Percentiles rank a stretch among this genome's conserved stretches.
These are phyloP conservation scores for Hydropsyche betteni DNA, from an alignment of 2,888 invertebrate genomes.

Conservation along the genomic window DNA sequence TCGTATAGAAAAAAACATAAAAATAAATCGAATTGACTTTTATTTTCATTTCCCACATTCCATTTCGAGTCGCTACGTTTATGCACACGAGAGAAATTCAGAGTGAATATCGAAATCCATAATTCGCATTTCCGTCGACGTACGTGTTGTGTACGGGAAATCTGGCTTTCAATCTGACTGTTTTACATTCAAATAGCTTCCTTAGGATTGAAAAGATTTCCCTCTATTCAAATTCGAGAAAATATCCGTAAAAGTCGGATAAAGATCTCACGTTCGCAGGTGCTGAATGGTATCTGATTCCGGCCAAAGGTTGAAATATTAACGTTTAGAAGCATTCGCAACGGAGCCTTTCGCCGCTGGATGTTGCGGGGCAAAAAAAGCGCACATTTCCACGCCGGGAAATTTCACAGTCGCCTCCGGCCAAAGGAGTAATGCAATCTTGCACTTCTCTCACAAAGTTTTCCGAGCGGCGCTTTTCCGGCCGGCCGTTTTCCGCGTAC, in stretches of 20 bases:
- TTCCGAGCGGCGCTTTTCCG: too few species aligned
- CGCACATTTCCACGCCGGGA: not conserved
- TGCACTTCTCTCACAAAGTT: constrained; percentile 10
- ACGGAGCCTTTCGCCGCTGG: not conserved
- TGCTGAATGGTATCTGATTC: constrained; percentile 46
- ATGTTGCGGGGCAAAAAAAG: too few species aligned
- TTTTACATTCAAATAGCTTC: constrained; percentile 50
- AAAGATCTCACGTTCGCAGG: constrained; percentile 44
- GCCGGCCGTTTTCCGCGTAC: too few species aligned
- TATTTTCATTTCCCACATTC: constrained; percentile 14
- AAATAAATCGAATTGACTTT: too few species aligned
- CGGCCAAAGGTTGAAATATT: constrained; percentile 43
- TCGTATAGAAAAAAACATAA: too few species aligned
- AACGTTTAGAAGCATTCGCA: constrained; percentile 32
- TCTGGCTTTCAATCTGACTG: constrained; percentile 44
- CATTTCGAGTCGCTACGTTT: not conserved
- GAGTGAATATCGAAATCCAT: constrained; percentile 33
- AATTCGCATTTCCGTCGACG: constrained; percentile 33
- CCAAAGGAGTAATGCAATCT: not conserved
- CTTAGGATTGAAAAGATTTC: constrained; percentile 49
- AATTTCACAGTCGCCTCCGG: constrained; percentile 15
- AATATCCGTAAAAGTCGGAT: constrained; percentile 45
- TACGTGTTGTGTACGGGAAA: constrained; percentile 40
- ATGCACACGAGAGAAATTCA: constrained; percentile 2
- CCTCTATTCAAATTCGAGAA: constrained; percentile 44